Evolutionary conservation across 2,888 invertebrate genomes (phyloP).

Genomic region (Caenorhabditis afra): DNA sequence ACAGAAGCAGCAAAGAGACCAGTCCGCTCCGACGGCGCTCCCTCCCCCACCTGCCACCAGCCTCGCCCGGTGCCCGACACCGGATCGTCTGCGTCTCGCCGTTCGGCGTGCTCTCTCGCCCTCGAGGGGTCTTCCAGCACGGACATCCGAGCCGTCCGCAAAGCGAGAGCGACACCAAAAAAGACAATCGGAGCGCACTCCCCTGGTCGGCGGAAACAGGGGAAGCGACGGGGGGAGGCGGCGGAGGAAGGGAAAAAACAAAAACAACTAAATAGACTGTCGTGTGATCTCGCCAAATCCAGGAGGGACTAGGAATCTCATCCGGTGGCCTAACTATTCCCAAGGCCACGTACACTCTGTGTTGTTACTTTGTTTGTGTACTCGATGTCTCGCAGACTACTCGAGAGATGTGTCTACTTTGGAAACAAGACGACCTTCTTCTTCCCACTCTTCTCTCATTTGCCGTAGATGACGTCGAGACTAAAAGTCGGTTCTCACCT

Average conservation of each 20-base stretch:
- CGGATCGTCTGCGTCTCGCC: constrained; percentile 17
- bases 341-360: not conserved
- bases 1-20: constrained; percentile 9
- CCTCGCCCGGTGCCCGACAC: constrained; percentile 4
- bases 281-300: no score
- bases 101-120: not conserved
- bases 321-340: no score
- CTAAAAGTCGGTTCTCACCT: constrained; percentile 26
- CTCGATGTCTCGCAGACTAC: constrained; percentile 1
- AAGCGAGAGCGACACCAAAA: not conserved
- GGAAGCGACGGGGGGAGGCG: constrained; percentile 5
- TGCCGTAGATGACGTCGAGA: constrained; percentile 22
- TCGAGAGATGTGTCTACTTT: not conserved
- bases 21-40: constrained; percentile 2
- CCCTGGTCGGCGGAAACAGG: not conserved
- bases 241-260: constrained; percentile 2
- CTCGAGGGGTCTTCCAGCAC: constrained; percentile 9
- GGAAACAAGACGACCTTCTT: constrained; percentile 15
- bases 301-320: no score
- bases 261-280: constrained; percentile 1
- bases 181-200: constrained; percentile 40
- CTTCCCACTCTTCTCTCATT: not conserved
- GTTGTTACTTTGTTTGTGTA: constrained; percentile 12
- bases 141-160: constrained; percentile 26
- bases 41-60: constrained; percentile 7